Base-by-base conservation (phyloP, 2,797 vertebrate genomes). In the Lagodon rhomboides region DNA sequence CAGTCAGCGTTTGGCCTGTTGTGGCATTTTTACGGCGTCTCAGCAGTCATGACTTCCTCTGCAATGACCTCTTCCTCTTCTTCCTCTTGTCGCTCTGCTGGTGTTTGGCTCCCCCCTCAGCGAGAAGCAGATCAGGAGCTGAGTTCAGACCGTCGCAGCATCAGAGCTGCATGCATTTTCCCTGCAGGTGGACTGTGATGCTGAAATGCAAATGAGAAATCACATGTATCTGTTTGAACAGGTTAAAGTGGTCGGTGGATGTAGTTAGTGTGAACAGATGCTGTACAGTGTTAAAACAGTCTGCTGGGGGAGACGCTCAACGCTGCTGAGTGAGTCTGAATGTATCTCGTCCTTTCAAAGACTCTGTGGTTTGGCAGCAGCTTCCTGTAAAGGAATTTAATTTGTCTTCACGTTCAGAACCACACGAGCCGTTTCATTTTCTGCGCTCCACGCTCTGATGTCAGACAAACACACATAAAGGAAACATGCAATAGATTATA, bases 31-130 rank as follows among this genome's bases (percentile, higher is more conserved):
- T 74, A 86, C 82, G 44, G 75, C 75, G 55, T 51, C 78, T 63
- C 88, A 87, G 75, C 83, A 87, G 77, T 12, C 38, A 30, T 9
- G 15, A 44, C 54, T 60, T 82, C 85, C 68, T 73, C 86, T 80
- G 77, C 86, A 60, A 88, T 87, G 23, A 51, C 27, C 70, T 55
- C 46, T 71, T 69, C 67, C 46, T 70, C 73, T 70, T 54, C 61
- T 74, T 69, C 67, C 41, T 73, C 73, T 68, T 54, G 56, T 74
- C 11, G 9, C 71, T 67, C 16, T 53, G 65, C 54, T 66, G 67
- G 51, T 22, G 56, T 68, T 50, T 71, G 70, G 22, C 50, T 87
- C 86, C 44, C 85, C 82, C 91, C 86, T 65, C 50, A 53, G 62
- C 41, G 69, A 49, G 69, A 30, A 53, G 38, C 1, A 20, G 44